Percentiles rank a stretch among this genome's conserved stretches.
phyloP scores from a whole-genome alignment of 2,888 invertebrate species.

The Drosophila prostipennis region DNA sequence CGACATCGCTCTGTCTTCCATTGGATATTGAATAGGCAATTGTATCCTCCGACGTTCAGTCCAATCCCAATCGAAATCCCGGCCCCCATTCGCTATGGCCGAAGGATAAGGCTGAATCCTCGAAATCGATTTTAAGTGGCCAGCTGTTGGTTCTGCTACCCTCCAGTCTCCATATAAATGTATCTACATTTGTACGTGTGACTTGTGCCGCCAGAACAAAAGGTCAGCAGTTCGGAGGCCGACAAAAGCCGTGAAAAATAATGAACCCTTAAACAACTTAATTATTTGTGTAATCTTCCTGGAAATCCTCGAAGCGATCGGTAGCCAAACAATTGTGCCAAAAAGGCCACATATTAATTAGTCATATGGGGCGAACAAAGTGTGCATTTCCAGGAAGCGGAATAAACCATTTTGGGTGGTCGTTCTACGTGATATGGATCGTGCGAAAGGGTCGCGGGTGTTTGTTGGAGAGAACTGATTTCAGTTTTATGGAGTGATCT shows the following conservation, averaged over 20 bases:
- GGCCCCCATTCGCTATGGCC: constrained; percentile 63
- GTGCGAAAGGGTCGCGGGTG: constrained; percentile 1
- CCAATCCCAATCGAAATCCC: constrained; percentile 51
- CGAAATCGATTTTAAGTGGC: constrained; percentile 68
- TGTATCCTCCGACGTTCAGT: background rate
- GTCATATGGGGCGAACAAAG: constrained; percentile 54
- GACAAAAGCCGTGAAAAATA: constrained; percentile 77
- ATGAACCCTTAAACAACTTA: constrained; percentile 73
- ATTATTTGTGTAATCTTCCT: constrained; percentile 68
- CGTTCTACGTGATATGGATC: constrained; percentile 10
- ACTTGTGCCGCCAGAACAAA: constrained; percentile 68
- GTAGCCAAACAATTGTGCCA: constrained; percentile 74
- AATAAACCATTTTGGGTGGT: constrained; percentile 59
- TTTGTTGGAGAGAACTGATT: background rate
- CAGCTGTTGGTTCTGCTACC: constrained; percentile 51
- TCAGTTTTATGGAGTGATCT: too few species aligned
- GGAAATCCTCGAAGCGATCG: constrained; percentile 55
- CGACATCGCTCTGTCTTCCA: constrained; percentile 56
- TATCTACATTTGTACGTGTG: constrained; percentile 46
- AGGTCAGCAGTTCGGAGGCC: constrained; percentile 37
- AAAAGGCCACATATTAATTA: constrained; percentile 74
- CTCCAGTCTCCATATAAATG: constrained; percentile 9
- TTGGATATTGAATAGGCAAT: constrained; percentile 1
- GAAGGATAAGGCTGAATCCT: constrained; percentile 49
- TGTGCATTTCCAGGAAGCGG: constrained; percentile 58